Evolutionary conservation across 2,888 invertebrate genomes (phyloP).

Genomic region (Brassicogethes aeneus): DNA sequence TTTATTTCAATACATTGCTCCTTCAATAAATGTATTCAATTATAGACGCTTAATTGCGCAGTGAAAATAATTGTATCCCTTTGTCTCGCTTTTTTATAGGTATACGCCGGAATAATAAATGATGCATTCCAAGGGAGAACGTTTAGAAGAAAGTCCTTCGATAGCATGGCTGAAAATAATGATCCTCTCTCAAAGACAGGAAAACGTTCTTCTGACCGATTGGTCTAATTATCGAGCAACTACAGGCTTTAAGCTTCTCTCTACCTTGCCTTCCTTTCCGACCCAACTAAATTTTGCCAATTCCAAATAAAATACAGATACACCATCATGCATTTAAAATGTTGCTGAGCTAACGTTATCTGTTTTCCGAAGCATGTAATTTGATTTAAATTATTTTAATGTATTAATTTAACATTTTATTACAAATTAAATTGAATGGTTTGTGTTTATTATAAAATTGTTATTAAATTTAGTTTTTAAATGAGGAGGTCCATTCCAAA

Average conservation of each 20-base stretch:
- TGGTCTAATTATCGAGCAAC: slow-evolving; percentile 20
- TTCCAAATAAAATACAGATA: no score
- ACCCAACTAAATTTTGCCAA: no score
- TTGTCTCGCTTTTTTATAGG: slow-evolving; percentile 11
- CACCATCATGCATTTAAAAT: no score
- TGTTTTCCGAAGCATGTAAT: no score
- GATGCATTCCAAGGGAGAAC: slow-evolving; percentile 11
- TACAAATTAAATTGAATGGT: no score
- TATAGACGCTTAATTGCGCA: neutral
- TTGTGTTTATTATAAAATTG: no score
- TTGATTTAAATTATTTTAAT: no score
- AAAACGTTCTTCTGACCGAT: slow-evolving; percentile 22
- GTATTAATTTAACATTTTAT: no score
- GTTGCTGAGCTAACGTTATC: no score
- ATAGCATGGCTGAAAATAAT: slow-evolving; percentile 16
- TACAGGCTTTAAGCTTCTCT: slow-evolving; percentile 11
- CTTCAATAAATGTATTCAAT: neutral
- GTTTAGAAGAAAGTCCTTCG: slow-evolving; percentile 9
- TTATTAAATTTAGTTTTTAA: no score
- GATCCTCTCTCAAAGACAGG: slow-evolving; percentile 14
- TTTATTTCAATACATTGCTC: no score
- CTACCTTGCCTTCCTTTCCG: slow-evolving; percentile 5
- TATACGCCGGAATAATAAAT: slow-evolving; percentile 13
- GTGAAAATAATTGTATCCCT: slow-evolving; percentile 7
- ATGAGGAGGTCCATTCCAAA: no score